A percentile compares a stretch with the other conserved stretches of the same genome.
phyloP scores from a whole-genome alignment of 2,888 invertebrate genomes.

The Caenorhabditis plicata region DNA sequence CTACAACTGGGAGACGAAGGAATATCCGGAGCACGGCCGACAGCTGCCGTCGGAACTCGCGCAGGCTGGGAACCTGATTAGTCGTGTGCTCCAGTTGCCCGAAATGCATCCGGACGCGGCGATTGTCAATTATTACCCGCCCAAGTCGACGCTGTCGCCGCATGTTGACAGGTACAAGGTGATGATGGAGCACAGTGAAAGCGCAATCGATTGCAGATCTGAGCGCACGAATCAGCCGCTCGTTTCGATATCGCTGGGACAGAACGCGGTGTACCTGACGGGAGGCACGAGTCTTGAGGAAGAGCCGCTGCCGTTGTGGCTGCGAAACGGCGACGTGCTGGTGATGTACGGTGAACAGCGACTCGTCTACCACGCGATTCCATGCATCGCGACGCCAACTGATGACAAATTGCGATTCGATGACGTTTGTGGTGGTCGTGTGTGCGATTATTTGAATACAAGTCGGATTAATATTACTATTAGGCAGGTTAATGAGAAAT shows the following conservation, averaged over 20 bases:
- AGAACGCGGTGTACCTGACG: constrained; percentile 87
- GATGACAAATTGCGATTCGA: constrained; percentile 42
- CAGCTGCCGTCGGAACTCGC: constrained; percentile 58
- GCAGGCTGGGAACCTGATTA: constrained; percentile 69
- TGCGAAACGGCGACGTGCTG: constrained; percentile 86
- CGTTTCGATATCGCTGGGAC: constrained; percentile 90
- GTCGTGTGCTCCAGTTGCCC: constrained; percentile 59
- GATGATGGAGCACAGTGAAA: too few relatives aligned
- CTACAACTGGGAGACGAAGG: constrained; percentile 95
- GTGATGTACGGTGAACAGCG: constrained; percentile 85
- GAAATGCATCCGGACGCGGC: constrained; percentile 83
- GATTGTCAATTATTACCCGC: constrained; percentile 92
- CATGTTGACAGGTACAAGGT: constrained; percentile 82
- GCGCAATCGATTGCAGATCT: constrained; percentile 45
- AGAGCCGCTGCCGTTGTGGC: constrained; percentile 70
- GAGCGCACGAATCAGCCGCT: constrained; percentile 72
- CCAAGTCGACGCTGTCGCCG: constrained; percentile 86
- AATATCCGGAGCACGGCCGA: constrained; percentile 67
- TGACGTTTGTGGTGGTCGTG: constrained; percentile 30
- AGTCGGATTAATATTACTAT: constrained; percentile 91
- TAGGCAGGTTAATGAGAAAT: constrained; percentile 79
- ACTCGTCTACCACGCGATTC: constrained; percentile 89
- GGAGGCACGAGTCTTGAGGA: constrained; percentile 73
- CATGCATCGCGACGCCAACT: constrained; percentile 73
- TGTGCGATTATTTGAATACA: constrained; percentile 72